Conservation (phyloP, 2,113 vertebrate species). For the Cyprinodon tularosa region DNA sequence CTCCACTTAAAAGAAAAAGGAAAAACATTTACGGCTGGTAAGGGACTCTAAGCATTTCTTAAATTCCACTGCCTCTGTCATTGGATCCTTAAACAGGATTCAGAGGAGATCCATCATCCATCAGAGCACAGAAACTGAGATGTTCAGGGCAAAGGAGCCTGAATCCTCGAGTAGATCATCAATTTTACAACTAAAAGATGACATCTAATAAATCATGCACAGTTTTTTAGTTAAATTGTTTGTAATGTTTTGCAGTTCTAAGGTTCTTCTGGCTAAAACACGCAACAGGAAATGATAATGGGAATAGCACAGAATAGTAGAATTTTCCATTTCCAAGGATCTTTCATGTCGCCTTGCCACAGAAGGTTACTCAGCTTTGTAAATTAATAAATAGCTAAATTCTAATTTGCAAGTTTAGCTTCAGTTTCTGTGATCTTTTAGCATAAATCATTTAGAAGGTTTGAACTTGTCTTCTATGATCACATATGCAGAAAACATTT, state of each 20-base stretch:
- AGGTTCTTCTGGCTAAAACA: constrained; percentile 39
- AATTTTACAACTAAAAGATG: constrained; percentile 59
- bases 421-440: constrained; percentile 5
- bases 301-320: constrained; percentile 20
- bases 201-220: constrained; percentile 36
- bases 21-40: constrained; percentile 51
- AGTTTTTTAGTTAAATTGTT: constrained; percentile 50
- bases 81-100: constrained; percentile 53
- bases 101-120: constrained; percentile 60
- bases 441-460: neutral
- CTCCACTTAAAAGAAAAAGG: neutral
- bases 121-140: constrained; percentile 62
- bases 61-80: constrained; percentile 55
- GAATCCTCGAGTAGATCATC: constrained; percentile 60
- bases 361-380: constrained; percentile 8
- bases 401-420: neutral
- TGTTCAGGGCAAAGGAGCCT: constrained; percentile 62
- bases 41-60: constrained; percentile 51
- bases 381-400: constrained; percentile 14
- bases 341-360: constrained; percentile 2
- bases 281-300: constrained; percentile 60
- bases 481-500: neutral
- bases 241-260: constrained; percentile 46
- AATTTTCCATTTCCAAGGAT: constrained; percentile 34
- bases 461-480: neutral